Evolutionary conservation across 2,797 vertebrate genomes (phyloP).

Genomic region (Todus mexicanus): DNA sequence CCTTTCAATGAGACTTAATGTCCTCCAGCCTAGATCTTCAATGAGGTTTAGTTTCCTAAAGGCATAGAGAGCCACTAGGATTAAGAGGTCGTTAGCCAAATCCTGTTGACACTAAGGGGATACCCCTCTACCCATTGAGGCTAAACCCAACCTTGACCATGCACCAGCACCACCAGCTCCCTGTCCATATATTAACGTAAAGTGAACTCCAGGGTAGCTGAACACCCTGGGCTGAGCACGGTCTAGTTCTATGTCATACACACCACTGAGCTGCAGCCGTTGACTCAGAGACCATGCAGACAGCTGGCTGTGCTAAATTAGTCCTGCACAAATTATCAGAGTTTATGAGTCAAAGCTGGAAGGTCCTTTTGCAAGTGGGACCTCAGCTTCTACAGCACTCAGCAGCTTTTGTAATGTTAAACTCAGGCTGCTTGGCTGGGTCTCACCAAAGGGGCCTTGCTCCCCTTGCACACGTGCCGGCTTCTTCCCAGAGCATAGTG

Average conservation of each 20-base stretch:
- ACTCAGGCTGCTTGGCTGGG: not conserved
- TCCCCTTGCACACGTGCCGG: not conserved
- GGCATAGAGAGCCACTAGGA: not conserved
- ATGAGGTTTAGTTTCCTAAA: not conserved
- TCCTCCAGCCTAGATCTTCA: not conserved
- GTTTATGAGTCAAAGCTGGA: not conserved
- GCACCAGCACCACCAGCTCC: not conserved
- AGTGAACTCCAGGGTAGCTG: not conserved
- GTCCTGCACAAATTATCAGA: not conserved
- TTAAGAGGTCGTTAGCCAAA: slow-evolving; percentile 1
- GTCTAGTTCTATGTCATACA: not conserved
- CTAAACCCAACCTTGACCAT: not conserved
- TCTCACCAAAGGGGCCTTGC: not conserved
- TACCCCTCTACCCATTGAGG: not conserved
- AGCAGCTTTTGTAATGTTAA: not conserved
- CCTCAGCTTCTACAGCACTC: not conserved
- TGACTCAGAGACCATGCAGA: not conserved
- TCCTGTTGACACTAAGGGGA: not conserved
- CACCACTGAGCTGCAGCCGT: accelerated
- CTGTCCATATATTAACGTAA: not conserved
- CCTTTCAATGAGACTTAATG: not conserved
- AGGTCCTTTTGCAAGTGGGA: not conserved
- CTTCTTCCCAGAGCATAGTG: accelerated
- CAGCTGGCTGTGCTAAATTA: not conserved
- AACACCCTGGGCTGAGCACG: not conserved